Evolutionary conservation across 1,140 invertebrate genomes (phyloP).

Genomic region (Ridgeia piscesae): DNA sequence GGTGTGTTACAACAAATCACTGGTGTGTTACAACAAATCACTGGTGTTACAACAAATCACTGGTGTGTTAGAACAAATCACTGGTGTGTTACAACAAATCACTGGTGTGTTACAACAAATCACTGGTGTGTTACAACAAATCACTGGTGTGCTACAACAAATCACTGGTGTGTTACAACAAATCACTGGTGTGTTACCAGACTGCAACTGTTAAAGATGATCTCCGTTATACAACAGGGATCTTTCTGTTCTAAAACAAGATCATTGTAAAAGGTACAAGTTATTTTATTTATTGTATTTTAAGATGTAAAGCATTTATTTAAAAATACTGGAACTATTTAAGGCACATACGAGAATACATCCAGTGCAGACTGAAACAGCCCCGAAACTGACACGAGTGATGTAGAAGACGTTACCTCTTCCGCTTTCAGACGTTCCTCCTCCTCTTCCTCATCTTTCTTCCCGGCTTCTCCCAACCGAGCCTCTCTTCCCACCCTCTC

Average conservation of each 20-base stretch:
- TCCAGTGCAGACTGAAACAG: background rate
- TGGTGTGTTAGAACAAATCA: background rate
- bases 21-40: background rate
- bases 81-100: background rate
- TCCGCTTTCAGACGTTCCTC: slow-evolving; percentile 34
- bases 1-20: background rate
- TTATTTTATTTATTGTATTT: background rate
- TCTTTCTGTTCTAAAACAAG: background rate
- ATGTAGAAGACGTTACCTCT: slow-evolving; percentile 25
- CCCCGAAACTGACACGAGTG: background rate
- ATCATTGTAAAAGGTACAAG: background rate
- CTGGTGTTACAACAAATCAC: background rate
- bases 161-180: background rate
- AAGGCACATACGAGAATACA: background rate
- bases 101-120: background rate
- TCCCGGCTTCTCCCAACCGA: slow-evolving; percentile 33
- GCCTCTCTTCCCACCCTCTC: background rate
- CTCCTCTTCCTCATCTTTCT: slow-evolving; percentile 39
- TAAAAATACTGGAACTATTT: background rate
- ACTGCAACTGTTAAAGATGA: background rate
- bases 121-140: background rate
- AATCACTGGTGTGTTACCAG: no score
- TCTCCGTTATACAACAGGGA: background rate
- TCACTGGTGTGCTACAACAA: no score
- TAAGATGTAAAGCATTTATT: background rate